A percentile compares a stretch with the other conserved stretches of the same genome.
Evolutionary conservation across 1,140 invertebrate species (phyloP).

Genomic region (Eciton burchellii): DNA sequence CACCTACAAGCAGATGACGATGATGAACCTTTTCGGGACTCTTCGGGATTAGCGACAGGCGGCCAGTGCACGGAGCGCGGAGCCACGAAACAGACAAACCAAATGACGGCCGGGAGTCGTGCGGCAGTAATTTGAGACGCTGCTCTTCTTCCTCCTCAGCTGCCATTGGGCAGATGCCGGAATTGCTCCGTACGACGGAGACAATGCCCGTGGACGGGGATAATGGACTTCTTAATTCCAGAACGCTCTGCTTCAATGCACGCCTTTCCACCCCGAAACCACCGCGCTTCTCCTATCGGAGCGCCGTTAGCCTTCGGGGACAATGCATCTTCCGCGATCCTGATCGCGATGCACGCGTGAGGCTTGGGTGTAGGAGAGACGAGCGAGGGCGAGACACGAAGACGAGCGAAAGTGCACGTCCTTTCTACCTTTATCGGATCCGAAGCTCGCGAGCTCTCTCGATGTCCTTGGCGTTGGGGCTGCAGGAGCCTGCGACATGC

Average conservation of each 20-base stretch:
- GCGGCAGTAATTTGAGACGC: conserved; percentile 70
- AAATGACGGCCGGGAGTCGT: conserved; percentile 45
- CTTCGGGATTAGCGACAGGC: conserved; percentile 66
- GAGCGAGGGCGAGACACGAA: not conserved
- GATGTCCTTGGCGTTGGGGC: conserved; percentile 69
- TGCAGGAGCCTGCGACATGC: no score
- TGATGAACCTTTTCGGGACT: conserved; percentile 72
- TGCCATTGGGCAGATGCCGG: conserved; percentile 72
- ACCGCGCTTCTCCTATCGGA: not conserved
- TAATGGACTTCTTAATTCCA: conserved; percentile 73
- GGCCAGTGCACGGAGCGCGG: conserved; percentile 37
- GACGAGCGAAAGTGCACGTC: not conserved
- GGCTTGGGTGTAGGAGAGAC: no score
- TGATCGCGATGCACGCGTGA: not conserved
- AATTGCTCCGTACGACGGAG: conserved; percentile 67
- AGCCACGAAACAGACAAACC: conserved; percentile 33
- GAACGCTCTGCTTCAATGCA: conserved; percentile 49
- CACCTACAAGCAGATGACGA: conserved; percentile 74
- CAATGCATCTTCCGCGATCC: not conserved
- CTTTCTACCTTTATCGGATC: conserved; percentile 79
- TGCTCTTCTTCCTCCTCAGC: conserved; percentile 70
- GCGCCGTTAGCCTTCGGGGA: not conserved
- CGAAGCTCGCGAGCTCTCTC: conserved; percentile 83
- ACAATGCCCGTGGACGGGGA: conserved; percentile 58
- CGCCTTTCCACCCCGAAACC: not conserved